phyloP scores from a whole-genome alignment of 2,888 invertebrate genomes.

The Corbicula japonica region DNA sequence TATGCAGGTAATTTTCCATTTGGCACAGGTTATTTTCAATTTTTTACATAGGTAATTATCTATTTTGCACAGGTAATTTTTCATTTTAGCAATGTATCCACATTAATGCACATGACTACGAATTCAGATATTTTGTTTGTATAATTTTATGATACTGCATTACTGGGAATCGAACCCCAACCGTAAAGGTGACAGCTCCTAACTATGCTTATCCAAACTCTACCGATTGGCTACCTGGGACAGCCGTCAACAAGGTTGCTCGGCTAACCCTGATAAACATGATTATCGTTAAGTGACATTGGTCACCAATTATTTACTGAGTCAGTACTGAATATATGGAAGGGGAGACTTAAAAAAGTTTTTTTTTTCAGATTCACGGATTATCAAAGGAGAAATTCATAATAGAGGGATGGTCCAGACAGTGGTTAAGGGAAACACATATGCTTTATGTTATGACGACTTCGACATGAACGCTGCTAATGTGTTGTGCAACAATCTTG shows the following conservation, averaged over 20 bases:
- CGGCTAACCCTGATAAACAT: background rate
- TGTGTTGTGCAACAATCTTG: constrained; percentile 2
- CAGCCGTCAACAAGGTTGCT: too few species aligned
- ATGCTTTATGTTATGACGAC: background rate
- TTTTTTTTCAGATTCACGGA: background rate
- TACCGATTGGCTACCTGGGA: background rate
- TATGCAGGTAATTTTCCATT: too few species aligned
- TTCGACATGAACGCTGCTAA: constrained; percentile 14
- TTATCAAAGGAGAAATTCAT: background rate
- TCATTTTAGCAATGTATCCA: background rate
- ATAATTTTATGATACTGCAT: too few species aligned
- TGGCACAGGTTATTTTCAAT: too few species aligned
- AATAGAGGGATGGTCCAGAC: constrained; percentile 6
- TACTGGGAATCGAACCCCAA: background rate
- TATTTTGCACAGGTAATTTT: background rate
- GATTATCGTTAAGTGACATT: background rate
- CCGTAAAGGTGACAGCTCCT: background rate
- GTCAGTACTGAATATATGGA: too few species aligned
- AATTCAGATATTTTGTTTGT: too few species aligned
- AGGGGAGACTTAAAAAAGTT: too few species aligned
- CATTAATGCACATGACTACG: too few species aligned
- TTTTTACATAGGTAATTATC: too few species aligned
- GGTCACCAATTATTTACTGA: too few species aligned
- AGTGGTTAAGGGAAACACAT: background rate
- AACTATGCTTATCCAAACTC: background rate